Conservation (phyloP, 2,113 vertebrate genomes). For the Paraplagusia blochii region DNA sequence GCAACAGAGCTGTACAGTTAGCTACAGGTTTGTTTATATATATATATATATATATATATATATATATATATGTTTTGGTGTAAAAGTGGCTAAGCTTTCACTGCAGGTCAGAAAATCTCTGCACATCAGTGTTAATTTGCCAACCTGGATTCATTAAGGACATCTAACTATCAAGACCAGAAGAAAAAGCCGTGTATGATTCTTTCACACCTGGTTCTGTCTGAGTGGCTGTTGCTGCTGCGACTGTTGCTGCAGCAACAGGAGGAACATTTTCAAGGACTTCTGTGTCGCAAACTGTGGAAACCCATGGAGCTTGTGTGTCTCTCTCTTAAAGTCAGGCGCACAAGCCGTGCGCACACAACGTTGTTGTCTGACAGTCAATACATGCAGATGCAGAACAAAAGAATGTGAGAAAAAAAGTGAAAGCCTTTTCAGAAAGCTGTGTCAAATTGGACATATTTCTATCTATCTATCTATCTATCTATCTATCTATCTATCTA, state of each 20-base stretch:
- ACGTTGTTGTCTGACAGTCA: slow-evolving; percentile 63
- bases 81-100: too few species aligned
- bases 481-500: slow-evolving; percentile 9
- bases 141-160: too few species aligned
- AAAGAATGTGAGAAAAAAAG: slow-evolving; percentile 56
- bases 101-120: too few species aligned
- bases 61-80: too few species aligned
- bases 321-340: slow-evolving; percentile 10
- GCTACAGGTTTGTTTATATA: too few species aligned
- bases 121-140: too few species aligned
- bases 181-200: background rate
- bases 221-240: slow-evolving; percentile 66
- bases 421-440: slow-evolving; percentile 66
- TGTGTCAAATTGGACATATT: slow-evolving; percentile 60
- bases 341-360: background rate
- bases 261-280: slow-evolving; percentile 58
- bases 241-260: slow-evolving; percentile 77
- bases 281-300: slow-evolving; percentile 27
- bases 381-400: slow-evolving; percentile 41
- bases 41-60: too few species aligned
- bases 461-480: slow-evolving; percentile 26
- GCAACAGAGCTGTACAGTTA: too few species aligned
- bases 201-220: slow-evolving; percentile 43
- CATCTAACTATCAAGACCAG: background rate
- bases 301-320: slow-evolving; percentile 15